Evolutionary conservation across 1,140 invertebrate species (phyloP).

Genomic region (Cydia strobilella): DNA sequence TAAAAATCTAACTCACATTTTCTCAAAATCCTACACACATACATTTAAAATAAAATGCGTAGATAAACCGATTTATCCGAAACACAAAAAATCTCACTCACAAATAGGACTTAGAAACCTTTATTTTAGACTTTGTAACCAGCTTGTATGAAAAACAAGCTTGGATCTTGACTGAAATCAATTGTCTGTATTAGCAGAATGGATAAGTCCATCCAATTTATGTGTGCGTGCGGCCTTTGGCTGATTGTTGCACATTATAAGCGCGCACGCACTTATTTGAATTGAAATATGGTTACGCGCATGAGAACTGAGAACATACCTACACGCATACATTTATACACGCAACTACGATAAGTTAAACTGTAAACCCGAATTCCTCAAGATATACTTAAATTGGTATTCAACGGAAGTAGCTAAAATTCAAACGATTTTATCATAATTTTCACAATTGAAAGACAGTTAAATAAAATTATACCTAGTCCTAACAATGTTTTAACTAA

Average conservation of each 20-base stretch:
- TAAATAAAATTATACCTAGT: no score
- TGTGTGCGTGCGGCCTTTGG: not conserved
- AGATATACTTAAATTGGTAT: no score
- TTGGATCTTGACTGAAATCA: not conserved
- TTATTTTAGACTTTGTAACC: not conserved
- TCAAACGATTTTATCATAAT: no score
- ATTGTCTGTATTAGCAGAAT: not conserved
- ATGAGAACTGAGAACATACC: not conserved
- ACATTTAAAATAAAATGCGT: not conserved
- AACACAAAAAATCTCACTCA: not conserved
- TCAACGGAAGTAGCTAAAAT: no score
- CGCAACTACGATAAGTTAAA: not conserved
- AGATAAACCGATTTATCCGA: not conserved
- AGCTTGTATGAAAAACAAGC: not conserved
- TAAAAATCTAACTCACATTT: not conserved
- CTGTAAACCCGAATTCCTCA: slow-evolving; percentile 18
- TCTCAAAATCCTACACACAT: not conserved
- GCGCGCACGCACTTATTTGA: not conserved
- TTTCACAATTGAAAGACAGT: no score
- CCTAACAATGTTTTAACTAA: no score
- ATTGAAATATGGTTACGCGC: not conserved
- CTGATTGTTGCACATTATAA: not conserved
- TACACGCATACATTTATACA: not conserved
- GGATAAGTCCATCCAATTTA: not conserved
- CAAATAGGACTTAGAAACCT: not conserved